Conservation (phyloP, 1,140 invertebrate genomes). For the Hypsibius dujardini region DNA sequence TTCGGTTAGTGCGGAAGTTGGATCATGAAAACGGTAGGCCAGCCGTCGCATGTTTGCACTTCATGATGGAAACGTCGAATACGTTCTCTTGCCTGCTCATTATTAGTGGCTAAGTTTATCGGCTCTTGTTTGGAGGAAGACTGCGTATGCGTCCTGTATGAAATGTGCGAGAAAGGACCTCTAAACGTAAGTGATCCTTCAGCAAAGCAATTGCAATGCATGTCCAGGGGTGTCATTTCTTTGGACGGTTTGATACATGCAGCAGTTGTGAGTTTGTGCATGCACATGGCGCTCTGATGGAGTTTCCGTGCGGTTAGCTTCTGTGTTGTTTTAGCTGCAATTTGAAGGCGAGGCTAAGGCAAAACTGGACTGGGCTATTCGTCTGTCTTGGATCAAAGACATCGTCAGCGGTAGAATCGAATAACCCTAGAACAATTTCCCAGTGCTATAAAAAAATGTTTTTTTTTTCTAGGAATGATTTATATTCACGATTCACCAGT, state of each 20-base stretch:
- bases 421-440: neutral
- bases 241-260: neutral
- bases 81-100: neutral
- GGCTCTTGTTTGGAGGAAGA: neutral
- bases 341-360: neutral
- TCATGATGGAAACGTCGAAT: neutral
- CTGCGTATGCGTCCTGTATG: neutral
- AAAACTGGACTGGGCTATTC: slow-evolving; percentile 13
- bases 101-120: neutral
- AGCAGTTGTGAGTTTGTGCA: neutral
- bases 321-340: neutral
- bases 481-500: slow-evolving; percentile 79
- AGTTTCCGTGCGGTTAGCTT: neutral
- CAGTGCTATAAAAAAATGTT: neutral
- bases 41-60: neutral
- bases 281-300: neutral
- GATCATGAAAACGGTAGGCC: slow-evolving; percentile 1
- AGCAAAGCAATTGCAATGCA: neutral
- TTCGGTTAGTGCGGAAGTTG: neutral
- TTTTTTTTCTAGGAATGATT: slow-evolving; percentile 49
- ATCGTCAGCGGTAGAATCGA: neutral
- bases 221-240: neutral
- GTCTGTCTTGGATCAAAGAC: slow-evolving; percentile 7
- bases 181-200: neutral
- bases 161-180: slow-evolving; percentile 12